Evolutionary conservation across 1,140 invertebrate genomes (phyloP), one percentile per base, ranked within the genome.

Genomic region (Drosophila sproati): DNA sequence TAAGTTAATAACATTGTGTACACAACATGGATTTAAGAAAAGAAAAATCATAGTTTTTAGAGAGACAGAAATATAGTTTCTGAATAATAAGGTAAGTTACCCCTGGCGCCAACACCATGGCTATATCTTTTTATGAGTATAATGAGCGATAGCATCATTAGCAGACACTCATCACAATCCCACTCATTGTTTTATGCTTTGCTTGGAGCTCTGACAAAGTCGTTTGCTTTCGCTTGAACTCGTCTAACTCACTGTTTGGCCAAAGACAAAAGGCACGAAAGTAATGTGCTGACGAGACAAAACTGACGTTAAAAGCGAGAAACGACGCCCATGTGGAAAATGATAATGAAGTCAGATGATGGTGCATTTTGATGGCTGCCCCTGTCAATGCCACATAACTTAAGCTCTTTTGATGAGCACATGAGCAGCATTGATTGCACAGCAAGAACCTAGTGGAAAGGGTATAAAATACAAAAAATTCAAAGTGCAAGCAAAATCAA

Each of bases 331-430:
- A 20, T 31, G 43, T 29, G 47, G 20, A 2, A 20, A 6, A 62
- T 37, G 59, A 31, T 20, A 39, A 31, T 51, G 20, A 54, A 70
- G 31, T 32, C 51, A 48, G 35, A 47, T 50, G 51, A 10, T 54
- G 48, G 60, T 56, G 68, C 68, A 56, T 45, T 63, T 63, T 43
- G 68, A 35, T 67, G 63, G 39, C 54, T 52, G 57, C 28, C 50
- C 29, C 35, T 55, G 47, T 7, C 57, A 34, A 47, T 59, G 54
- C 32, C 54, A 57, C 64, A 41, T 39, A 37, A 55, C 31, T 45
- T 31, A 32, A 35, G 41, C 43, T 55, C 57, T 54, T 45, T 20
- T 31, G 32, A 50, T 8, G 12, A 35, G 31, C 31, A 60, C 41
- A 12, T 32, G 39, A 67, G 54, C 28, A 57, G 34, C 39, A 28